Evolutionary conservation across 23 tunicate species (phyloP).

Genomic region (Clavelina lepadiformis): DNA sequence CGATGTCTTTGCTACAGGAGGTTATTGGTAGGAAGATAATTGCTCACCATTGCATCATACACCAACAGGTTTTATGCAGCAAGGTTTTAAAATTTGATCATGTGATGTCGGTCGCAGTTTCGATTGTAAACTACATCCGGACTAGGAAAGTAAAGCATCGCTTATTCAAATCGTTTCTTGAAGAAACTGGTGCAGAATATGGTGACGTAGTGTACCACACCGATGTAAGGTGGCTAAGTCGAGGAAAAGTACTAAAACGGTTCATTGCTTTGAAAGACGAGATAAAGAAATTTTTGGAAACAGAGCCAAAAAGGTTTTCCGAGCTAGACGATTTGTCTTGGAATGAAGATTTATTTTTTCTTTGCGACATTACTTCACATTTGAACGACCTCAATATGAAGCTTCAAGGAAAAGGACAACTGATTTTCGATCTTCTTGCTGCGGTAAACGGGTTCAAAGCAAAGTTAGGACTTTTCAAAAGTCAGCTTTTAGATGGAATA

Average conservation of each 20-base stretch:
- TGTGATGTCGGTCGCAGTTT: constrained; percentile 39
- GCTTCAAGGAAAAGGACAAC: constrained; percentile 36
- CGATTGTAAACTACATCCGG: constrained; percentile 32
- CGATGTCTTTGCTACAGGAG: constrained; percentile 35
- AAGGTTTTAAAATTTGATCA: constrained; percentile 36
- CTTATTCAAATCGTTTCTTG: constrained; percentile 33
- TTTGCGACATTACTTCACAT: constrained; percentile 37
- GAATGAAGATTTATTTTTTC: constrained; percentile 44
- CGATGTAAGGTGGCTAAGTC: constrained; percentile 36
- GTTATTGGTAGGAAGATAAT: constrained; percentile 30
- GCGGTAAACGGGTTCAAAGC: constrained; percentile 30
- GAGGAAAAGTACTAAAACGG: constrained; percentile 35
- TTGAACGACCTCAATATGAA: constrained; percentile 31
- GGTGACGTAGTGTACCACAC: constrained; percentile 36
- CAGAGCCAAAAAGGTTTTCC: constrained; percentile 12
- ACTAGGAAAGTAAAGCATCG: constrained; percentile 28
- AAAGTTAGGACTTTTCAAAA: constrained; percentile 39
- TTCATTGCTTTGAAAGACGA: constrained; percentile 31
- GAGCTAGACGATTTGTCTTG: constrained; percentile 31
- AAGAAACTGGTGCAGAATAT: constrained; percentile 31
- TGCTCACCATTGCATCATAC: constrained; percentile 33
- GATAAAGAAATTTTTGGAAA: constrained; percentile 26
- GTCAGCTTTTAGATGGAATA: constrained; percentile 32
- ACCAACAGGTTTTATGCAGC: constrained; percentile 36
- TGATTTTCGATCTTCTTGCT: constrained; percentile 25